Conservation (phyloP, 92 coral and sea anemone genomes). For the Porites cylindrica region DNA sequence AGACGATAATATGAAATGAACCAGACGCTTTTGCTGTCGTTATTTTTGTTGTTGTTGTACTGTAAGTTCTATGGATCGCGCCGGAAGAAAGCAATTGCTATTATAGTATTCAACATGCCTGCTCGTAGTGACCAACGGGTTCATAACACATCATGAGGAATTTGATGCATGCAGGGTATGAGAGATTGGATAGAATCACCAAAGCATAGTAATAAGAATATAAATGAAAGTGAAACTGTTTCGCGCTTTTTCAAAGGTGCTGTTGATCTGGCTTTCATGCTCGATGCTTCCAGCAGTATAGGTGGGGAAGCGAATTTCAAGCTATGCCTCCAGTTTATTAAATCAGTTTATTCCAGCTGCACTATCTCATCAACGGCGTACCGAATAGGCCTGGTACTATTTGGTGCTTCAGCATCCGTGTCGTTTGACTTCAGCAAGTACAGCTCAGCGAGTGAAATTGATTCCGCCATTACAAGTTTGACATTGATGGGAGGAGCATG, state of each 20-base stretch:
- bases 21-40: too few relatives aligned
- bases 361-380: constrained; percentile 61
- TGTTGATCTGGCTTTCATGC: constrained; percentile 70
- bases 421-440: constrained; percentile 65
- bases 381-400: constrained; percentile 60
- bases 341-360: constrained; percentile 50
- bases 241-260: constrained; percentile 33
- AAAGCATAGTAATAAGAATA: too few relatives aligned
- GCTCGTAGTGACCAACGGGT: background rate
- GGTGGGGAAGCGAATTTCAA: constrained; percentile 52
- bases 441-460: constrained; percentile 47
- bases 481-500: constrained; percentile 59
- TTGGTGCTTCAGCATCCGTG: constrained; percentile 64
- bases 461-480: constrained; percentile 46
- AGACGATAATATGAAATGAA: too few relatives aligned
- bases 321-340: constrained; percentile 39
- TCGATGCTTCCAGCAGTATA: constrained; percentile 62
- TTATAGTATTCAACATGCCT: background rate
- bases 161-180: background rate
- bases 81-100: too few relatives aligned
- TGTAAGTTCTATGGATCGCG: too few relatives aligned
- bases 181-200: background rate
- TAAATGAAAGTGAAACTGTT: background rate
- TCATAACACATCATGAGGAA: background rate
- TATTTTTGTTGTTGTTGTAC: too few relatives aligned